Base-by-base conservation (phyloP, 2,797 vertebrate genomes). In the Amphiprion clarkii region DNA sequence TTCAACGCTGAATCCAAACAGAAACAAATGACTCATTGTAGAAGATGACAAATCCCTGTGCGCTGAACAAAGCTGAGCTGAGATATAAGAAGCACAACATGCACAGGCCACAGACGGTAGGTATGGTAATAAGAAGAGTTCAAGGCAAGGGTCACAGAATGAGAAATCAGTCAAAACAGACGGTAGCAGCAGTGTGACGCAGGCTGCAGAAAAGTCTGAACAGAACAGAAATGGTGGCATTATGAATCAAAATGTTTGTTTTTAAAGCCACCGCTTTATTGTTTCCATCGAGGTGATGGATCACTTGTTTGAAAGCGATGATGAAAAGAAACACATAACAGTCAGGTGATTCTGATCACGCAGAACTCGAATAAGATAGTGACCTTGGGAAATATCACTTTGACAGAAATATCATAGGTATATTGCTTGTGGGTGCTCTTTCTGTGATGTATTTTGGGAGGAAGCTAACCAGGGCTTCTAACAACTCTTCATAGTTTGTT, bases 41-140 rank as follows among this genome's bases (percentile, higher is more conserved):
- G 33, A 77, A 29, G 11, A 11, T 19, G 56, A 68, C 23, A 67
- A 68, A 79, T 62, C 21, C 53, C n/a, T n/a, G 25, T 19, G 67
- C 51, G 59, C 16, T 21, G 27, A 19, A 33, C 33, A 72, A 59
- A 71, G 46, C 25, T 70, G 56, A 75, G 4, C 54, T 17, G 56
- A 72, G 3, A 61, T 17, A 62, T 23, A 23, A 21, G n/a, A 60
- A 39, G 76, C 8, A 67, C 17, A 66, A 71, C 55, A 78, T 48
- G 29, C 54, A 66, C n/a, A 17, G 21, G 39, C 39, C 58, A 74
- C 6, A 79, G 51, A 23, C 10, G 36, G 7, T 39, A 61, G 33
- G 70, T 64, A 27, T 27, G 14, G 52, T 63, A 57, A 72, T 44
- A 16, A 66, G n/a, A 48, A 60, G 44, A 59, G 21, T 23, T 54